phyloP scores from a whole-genome alignment of 2,113 vertebrate species.

The Peromyscus polionotus region DNA sequence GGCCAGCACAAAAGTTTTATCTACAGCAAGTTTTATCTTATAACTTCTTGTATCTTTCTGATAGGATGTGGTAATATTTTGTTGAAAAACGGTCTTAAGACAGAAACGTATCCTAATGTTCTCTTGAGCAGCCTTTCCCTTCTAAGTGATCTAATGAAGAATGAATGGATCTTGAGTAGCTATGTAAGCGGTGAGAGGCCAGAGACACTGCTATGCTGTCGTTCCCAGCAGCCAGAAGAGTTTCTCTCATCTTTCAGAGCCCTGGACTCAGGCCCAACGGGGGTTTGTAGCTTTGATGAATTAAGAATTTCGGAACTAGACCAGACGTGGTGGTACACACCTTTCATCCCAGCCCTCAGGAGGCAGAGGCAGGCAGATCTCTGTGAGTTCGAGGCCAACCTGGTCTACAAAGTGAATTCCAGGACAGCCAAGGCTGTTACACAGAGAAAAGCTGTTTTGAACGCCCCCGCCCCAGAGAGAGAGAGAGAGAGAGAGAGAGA shows the following conservation, averaged over 20 bases:
- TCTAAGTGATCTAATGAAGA: background rate
- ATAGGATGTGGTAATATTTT: constrained; percentile 30
- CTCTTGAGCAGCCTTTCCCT: background rate
- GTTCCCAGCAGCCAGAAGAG: no score
- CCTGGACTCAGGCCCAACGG: background rate
- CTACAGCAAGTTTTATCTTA: background rate
- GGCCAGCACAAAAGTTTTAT: background rate
- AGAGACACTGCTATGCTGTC: fast-evolving
- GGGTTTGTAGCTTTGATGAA: no score
- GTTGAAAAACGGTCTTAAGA: background rate
- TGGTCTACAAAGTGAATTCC: background rate
- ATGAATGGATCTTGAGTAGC: background rate
- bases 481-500: no score
- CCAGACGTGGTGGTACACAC: background rate
- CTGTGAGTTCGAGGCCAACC: background rate
- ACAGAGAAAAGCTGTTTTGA: background rate
- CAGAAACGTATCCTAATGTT: background rate
- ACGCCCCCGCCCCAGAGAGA: no score
- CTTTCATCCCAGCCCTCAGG: background rate
- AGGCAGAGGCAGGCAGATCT: background rate
- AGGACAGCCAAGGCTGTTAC: no score
- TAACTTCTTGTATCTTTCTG: background rate
- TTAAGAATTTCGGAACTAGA: background rate
- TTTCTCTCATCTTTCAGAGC: background rate
- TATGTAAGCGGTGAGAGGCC: background rate